phyloP scores from a whole-genome alignment of 2,888 invertebrate species.

The Cataglyphis cursor region DNA sequence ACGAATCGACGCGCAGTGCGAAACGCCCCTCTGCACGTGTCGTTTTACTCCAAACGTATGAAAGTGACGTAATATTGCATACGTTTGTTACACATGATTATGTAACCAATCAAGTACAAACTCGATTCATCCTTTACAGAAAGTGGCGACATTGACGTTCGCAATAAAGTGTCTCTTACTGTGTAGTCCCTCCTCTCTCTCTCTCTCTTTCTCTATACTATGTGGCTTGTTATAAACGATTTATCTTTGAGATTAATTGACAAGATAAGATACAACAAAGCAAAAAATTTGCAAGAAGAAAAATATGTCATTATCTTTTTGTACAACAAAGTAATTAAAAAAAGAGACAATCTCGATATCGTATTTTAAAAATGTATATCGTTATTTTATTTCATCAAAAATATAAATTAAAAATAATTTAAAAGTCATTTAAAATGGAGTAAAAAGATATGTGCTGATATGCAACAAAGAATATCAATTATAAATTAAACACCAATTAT shows the following conservation, averaged over 20 bases:
- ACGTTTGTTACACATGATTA: background rate
- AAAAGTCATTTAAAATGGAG: background rate
- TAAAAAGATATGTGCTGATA: background rate
- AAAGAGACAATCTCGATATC: background rate
- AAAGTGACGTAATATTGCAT: conserved; percentile 21
- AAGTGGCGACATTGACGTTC: background rate
- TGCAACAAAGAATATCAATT: background rate
- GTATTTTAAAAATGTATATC: background rate
- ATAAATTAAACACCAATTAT: background rate
- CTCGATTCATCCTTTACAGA: background rate
- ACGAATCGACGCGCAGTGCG: background rate
- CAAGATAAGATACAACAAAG: background rate
- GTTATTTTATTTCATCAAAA: background rate
- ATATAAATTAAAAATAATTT: background rate
- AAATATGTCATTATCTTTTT: background rate
- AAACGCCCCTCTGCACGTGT: conserved; percentile 19
- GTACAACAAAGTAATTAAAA: background rate
- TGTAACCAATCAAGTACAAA: background rate
- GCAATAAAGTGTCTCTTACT: background rate
- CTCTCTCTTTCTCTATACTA: background rate
- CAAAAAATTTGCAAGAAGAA: background rate
- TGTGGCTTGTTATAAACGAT: background rate
- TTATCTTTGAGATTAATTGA: conserved; percentile 15
- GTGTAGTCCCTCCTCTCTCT: background rate
- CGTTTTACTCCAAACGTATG: background rate